Evolutionary conservation across 2,888 invertebrate genomes (phyloP), one percentile per base, ranked within the genome.

Genomic region (Melieria crassipennis): DNA sequence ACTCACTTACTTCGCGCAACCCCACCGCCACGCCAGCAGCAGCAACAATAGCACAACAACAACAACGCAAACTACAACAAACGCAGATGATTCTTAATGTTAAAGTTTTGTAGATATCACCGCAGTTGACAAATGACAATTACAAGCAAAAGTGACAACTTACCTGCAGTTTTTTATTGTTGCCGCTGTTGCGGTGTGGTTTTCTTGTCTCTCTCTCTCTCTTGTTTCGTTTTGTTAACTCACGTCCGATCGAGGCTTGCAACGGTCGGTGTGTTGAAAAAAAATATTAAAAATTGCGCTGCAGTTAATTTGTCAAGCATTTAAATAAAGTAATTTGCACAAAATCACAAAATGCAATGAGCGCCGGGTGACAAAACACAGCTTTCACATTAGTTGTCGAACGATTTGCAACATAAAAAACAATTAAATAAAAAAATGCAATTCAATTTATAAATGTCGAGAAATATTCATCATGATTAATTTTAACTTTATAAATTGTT

Each of bases 101-200:
- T 72, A 45, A 70, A 65, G 60, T 65, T 70, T 61, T 75, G 75
- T 73, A 74, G 75, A 70, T 77, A 76, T 77, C 75, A 73, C 75
- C 73, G 73, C 75, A 73, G 73, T 79, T 86, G 85, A 85, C 84
- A 85, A 85, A 85, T 85, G 86, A 84, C 82, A 81, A 78, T 79
- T 78, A 84, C 85, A 86, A 83, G 80, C 81, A 82, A 83, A 85
- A 86, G 83, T 85, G 85, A 85, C 85, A 85, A 80, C 81, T 82
- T 83, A 83, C 85, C 82, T 84, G 85, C 77, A 79, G 76, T 73
- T 76, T 75, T 69, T 61, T 70, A 50, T 64, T 66, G 45, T 66
- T 63, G 13, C 50, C 62, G 13, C n/a, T 55, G 9, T 30, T 30
- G 46, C 11, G n/a, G n/a, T 7, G 16, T 56, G 11, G 52, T 62